Base-by-base conservation (phyloP, 2,888 invertebrate genomes). In the Chouioia cunea region DNA sequence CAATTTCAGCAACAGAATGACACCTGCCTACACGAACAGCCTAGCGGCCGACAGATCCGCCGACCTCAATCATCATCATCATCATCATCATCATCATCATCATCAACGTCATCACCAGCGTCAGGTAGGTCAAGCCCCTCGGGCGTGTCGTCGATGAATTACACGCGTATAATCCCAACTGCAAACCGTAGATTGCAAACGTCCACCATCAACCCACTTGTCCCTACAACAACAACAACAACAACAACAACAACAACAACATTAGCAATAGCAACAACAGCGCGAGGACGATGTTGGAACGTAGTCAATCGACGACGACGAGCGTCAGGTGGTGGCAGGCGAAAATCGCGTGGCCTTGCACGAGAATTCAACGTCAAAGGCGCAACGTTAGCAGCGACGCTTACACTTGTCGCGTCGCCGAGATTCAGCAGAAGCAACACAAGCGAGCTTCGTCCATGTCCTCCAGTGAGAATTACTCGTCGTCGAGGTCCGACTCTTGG, bases 401-500 rank as follows among this genome's bases (percentile, higher is more conserved):
- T 67, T 93, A 93, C 80, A 91, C 92, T 56, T 93, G 93, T 82
- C 91, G 93, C 79, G 92, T 92, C 58, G 91, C 93, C 0, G 92
- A 93, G 82, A 90, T 93, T 54, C 91, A 91, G 78, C 91, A 92
- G 76, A 92, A 93, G 77, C 92, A 92, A 75, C 92, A 92, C 80
- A 91, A 92, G 77, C 89, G 93, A 75, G 92, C 94, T 52, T 93
- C 94, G 68, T 94, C 94, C 15, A 93, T 94, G 50, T 94, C 95
- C 0, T 94, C 95, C 47, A 93, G 93, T 77, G 96, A 96, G 80
- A 96, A 96, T 85, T 96, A 94, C 87, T 94, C 94, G 76, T 96
- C 85, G 1, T 85, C 85, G 0, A 76, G 85, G 4, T 96, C 95
- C 12, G 95, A 96, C 83, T 95, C 95, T 64, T 95, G 95, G 95